Conservation (phyloP, 2,888 invertebrate species). For the Ochropacha duplaris region DNA sequence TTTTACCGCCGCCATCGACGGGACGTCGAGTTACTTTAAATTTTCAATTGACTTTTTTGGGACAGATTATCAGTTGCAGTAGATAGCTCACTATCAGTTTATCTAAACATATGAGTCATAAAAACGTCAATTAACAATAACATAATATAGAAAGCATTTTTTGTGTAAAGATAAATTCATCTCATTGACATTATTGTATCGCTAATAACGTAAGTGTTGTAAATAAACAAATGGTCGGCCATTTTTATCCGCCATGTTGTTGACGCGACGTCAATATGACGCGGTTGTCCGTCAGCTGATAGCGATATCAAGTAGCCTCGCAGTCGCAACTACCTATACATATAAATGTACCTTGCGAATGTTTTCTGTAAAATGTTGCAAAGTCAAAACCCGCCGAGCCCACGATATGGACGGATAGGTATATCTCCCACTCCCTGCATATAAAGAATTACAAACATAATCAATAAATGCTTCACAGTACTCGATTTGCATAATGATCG, state of each 20-base stretch:
- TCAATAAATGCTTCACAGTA: conserved; percentile 9
- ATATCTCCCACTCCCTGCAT: too few relatives aligned
- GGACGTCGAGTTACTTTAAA: too few relatives aligned
- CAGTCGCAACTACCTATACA: not conserved
- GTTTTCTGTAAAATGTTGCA: conserved; percentile 3
- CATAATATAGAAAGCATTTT: not conserved
- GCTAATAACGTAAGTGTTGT: conserved; percentile 43
- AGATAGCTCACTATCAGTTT: not conserved
- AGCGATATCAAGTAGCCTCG: conserved; percentile 24
- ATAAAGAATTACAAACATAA: conserved; percentile 12
- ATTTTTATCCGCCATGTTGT: conserved; percentile 69
- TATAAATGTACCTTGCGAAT: not conserved
- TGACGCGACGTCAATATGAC: conserved; percentile 63
- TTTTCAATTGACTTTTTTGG: not conserved
- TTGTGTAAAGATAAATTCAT: conserved; percentile 16
- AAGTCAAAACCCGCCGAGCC: not conserved
- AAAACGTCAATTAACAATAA: not conserved
- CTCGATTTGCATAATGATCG: conserved; percentile 30
- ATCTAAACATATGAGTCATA: not conserved
- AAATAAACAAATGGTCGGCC: conserved; percentile 67
- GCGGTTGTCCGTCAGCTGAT: conserved; percentile 63
- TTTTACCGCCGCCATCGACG: too few relatives aligned
- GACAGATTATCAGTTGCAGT: not conserved
- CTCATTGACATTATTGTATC: conserved; percentile 13
- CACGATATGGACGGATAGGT: not conserved